phyloP scores from a whole-genome alignment of 35 echinoderm and acorn worm genomes.

The Ophioderma brevispina region DNA sequence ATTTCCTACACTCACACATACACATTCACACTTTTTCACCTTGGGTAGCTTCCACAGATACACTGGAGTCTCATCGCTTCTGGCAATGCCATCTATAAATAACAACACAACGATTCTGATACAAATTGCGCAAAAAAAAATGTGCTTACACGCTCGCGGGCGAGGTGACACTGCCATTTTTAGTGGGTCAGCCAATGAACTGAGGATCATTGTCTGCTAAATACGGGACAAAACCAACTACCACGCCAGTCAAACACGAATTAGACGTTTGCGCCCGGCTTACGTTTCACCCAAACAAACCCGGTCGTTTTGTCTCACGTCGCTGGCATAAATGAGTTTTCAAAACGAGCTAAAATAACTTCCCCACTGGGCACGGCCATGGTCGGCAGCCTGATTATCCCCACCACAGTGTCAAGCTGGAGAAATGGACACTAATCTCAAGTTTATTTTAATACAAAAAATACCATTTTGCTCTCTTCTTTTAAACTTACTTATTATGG shows the following conservation, averaged over 20 bases:
- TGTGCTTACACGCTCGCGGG: not conserved
- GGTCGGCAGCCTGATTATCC: not conserved
- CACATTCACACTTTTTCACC: not conserved
- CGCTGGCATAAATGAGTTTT: not conserved
- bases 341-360: constrained; percentile 2
- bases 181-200: not conserved
- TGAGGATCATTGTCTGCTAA: constrained; percentile 10
- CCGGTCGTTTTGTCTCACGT: not conserved
- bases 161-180: constrained; percentile 8
- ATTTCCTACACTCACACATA: not conserved
- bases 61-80: not conserved
- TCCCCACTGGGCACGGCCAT: not conserved
- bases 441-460: not conserved
- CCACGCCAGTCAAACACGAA: not conserved
- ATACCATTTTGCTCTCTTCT: not conserved
- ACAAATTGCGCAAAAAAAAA: constrained; percentile 7
- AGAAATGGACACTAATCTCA: not conserved
- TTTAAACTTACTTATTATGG: not conserved
- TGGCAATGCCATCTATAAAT: not conserved
- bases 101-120: constrained; percentile 10
- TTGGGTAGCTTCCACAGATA: not conserved
- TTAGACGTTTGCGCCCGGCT: not conserved
- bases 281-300: constrained; percentile 13
- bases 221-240: constrained; percentile 8
- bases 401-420: not conserved